These are phyloP conservation scores for Drosophila monieri DNA, from an alignment of 2,888 invertebrate genomes.

Conservation along the genomic window DNA sequence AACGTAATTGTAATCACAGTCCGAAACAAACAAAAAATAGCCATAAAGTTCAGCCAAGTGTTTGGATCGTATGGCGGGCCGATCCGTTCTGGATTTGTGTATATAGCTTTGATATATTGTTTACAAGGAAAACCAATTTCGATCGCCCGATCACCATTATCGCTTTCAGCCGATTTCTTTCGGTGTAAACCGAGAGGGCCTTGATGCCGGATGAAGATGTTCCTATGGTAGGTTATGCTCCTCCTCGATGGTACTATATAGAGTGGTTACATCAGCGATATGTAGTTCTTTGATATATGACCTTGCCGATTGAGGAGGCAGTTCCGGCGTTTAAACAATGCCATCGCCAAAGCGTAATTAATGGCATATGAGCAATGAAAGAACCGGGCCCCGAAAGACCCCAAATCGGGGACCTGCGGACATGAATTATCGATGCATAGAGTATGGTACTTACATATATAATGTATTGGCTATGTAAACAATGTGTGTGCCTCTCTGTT, in stretches of 20 bases:
- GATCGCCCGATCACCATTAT: constrained; percentile 16
- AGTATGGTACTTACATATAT: constrained; percentile 8
- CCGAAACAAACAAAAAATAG: constrained; percentile 16
- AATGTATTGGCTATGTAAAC: background rate
- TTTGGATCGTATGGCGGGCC: constrained; percentile 18
- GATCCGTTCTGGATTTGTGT: constrained; percentile 7
- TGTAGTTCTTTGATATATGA: constrained; percentile 17
- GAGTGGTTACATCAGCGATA: constrained; percentile 21
- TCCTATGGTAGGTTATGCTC: background rate
- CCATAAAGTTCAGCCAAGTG: constrained; percentile 35
- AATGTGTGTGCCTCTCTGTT: background rate
- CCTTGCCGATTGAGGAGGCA: constrained; percentile 38
- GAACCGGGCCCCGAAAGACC: constrained; percentile 8
- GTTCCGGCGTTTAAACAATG: constrained; percentile 49
- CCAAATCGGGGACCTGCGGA: constrained; percentile 13
- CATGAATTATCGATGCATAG: constrained; percentile 66
- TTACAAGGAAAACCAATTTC: constrained; percentile 19
- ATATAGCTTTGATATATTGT: constrained; percentile 37
- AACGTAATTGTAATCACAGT: constrained; percentile 3
- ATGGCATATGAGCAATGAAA: constrained; percentile 48
- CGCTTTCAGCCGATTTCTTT: background rate
- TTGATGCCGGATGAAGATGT: background rate
- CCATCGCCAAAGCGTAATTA: constrained; percentile 52
- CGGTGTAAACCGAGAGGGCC: background rate
- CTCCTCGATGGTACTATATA: background rate